phyloP scores from a whole-genome alignment of 2,888 invertebrate species.

The Metacarcinus magister region DNA sequence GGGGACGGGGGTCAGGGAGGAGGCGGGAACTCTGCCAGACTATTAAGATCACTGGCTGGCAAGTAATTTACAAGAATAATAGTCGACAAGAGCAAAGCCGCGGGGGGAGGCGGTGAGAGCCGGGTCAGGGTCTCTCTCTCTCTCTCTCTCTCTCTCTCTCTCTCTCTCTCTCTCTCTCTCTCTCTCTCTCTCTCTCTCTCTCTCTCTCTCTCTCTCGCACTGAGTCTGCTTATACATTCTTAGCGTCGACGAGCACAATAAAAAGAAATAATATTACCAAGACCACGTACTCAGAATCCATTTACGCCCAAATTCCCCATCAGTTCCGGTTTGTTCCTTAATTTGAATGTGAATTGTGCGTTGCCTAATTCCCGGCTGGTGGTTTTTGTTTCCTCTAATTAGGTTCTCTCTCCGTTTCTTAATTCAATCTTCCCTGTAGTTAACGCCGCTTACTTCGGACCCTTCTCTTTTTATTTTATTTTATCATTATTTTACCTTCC shows the following conservation, averaged over 20 bases:
- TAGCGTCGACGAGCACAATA: not conserved
- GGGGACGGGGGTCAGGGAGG: not conserved
- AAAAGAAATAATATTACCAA: not conserved
- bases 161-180: not conserved
- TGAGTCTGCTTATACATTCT: not conserved
- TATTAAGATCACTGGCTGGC: conserved; percentile 50
- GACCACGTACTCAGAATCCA: not conserved
- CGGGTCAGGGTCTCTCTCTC: conserved; percentile 7
- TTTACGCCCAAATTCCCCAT: not conserved
- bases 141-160: conserved; percentile 38
- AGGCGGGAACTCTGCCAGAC: conserved; percentile 2
- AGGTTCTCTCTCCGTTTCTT: not conserved
- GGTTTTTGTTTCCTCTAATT: not conserved
- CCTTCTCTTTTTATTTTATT: not conserved
- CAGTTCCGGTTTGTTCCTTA: not conserved
- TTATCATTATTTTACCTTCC: not conserved
- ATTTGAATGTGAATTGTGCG: not conserved
- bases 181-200: conserved; percentile 14
- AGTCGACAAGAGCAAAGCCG: not conserved
- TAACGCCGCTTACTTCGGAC: not conserved
- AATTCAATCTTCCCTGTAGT: not conserved
- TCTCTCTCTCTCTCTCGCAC: not conserved
- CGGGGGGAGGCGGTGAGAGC: conserved; percentile 12
- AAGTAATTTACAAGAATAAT: conserved; percentile 13
- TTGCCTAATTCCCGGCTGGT: not conserved